A percentile compares a stretch with the other conserved stretches of the same genome.
These are phyloP conservation scores for Tuta absoluta DNA, from an alignment of 2,888 invertebrate species.

Conservation along the genomic window DNA sequence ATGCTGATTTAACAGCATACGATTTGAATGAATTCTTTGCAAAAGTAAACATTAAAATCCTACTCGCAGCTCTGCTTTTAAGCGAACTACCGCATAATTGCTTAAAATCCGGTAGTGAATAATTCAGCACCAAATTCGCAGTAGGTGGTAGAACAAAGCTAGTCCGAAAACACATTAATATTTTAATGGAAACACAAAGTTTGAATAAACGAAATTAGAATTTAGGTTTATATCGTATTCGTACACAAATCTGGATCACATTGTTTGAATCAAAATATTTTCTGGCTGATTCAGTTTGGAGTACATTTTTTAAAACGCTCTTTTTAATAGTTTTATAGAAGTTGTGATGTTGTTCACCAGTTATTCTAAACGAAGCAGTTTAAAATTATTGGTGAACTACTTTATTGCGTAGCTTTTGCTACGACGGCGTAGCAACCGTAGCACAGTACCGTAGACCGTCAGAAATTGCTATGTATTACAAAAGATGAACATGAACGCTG, in stretches of 20 bases:
- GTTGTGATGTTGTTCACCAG: no score
- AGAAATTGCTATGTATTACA: background rate
- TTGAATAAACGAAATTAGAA: background rate
- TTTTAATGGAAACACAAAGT: constrained; percentile 8
- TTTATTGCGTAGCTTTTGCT: background rate
- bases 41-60: no score
- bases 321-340: no score
- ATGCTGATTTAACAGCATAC: no score
- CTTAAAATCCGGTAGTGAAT: constrained; percentile 1
- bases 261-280: background rate
- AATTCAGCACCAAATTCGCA: background rate
- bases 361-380: no score
- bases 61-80: no score
- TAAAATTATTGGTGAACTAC: no score
- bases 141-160: background rate
- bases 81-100: background rate
- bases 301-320: background rate
- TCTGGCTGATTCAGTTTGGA: background rate
- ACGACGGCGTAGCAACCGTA: background rate
- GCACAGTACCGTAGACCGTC: no score
- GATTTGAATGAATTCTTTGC: no score
- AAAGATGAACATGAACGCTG: background rate
- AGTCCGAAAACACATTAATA: constrained; percentile 6
- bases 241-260: background rate
- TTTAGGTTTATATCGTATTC: background rate